Conservation (phyloP, 1,140 invertebrate species). For the Ladona fulva region DNA sequence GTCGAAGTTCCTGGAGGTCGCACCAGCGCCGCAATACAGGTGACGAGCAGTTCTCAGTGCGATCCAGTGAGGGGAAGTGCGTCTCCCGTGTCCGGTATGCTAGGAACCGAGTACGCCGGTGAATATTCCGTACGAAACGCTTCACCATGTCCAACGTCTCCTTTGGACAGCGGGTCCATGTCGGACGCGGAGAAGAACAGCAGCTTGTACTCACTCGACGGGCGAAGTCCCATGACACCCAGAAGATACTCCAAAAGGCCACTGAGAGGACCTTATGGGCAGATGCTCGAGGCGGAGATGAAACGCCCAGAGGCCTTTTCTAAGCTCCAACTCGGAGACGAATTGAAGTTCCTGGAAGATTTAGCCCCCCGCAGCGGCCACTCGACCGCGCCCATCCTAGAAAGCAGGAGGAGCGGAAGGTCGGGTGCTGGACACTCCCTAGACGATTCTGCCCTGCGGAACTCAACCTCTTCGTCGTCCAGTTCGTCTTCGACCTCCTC, state of each 20-base stretch:
- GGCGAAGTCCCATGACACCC: conserved; percentile 26
- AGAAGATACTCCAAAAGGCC: conserved; percentile 62
- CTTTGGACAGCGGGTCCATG: conserved; percentile 35
- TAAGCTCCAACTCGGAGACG: conserved; percentile 43
- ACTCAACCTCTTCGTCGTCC: not conserved
- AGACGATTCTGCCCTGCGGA: conserved; percentile 18
- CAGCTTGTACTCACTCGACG: conserved; percentile 27
- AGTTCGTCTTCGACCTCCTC: conserved; percentile 18
- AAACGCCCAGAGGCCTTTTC: conserved; percentile 45
- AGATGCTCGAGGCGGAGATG: conserved; percentile 76
- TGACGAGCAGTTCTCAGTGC: not conserved
- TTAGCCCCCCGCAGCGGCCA: conserved; percentile 31
- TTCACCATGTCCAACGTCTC: not conserved
- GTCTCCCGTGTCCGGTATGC: not conserved
- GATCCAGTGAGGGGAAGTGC: not conserved
- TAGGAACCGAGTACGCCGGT: not conserved
- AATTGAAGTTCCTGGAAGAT: conserved; percentile 44
- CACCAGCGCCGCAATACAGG: not conserved
- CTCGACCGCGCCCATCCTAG: conserved; percentile 24
- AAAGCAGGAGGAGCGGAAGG: conserved; percentile 31
- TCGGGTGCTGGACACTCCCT: conserved; percentile 29
- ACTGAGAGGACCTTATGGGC: conserved; percentile 66
- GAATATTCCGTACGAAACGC: not conserved
- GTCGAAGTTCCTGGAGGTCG: not conserved
- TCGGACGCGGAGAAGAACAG: conserved; percentile 47